phyloP scores from a whole-genome alignment of 2,888 invertebrate genomes.

The Drosophila putrida region DNA sequence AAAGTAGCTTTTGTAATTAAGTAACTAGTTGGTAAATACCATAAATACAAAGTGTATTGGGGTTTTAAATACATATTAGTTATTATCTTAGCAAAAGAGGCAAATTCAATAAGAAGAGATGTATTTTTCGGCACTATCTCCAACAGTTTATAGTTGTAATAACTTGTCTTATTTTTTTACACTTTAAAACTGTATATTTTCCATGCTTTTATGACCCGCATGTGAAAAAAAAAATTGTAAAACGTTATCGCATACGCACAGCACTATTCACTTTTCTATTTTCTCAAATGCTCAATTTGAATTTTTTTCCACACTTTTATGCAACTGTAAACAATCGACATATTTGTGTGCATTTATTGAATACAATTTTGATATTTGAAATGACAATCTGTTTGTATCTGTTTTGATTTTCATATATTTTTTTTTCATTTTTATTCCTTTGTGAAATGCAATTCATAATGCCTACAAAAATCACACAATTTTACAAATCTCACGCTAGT shows the following conservation, averaged over 20 bases:
- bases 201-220: neutral
- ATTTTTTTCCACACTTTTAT: constrained; percentile 1
- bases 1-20: no score
- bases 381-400: constrained; percentile 21
- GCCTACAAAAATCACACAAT: constrained; percentile 43
- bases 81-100: no score
- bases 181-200: neutral
- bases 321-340: constrained; percentile 33
- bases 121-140: neutral
- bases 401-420: neutral
- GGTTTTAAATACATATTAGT: no score
- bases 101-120: no score
- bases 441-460: constrained; percentile 46
- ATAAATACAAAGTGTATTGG: no score
- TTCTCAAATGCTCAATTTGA: neutral
- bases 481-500: constrained; percentile 64
- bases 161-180: neutral
- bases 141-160: neutral
- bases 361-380: constrained; percentile 47
- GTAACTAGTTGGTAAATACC: no score
- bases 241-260: constrained; percentile 8
- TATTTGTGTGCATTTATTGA: constrained; percentile 54
- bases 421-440: constrained; percentile 20
- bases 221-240: neutral
- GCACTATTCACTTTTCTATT: constrained; percentile 3